Percentiles rank a stretch among this genome's conserved stretches.
Evolutionary conservation across 2,888 invertebrate species (phyloP).

Genomic region (Acanthosoma haemorrhoidale): DNA sequence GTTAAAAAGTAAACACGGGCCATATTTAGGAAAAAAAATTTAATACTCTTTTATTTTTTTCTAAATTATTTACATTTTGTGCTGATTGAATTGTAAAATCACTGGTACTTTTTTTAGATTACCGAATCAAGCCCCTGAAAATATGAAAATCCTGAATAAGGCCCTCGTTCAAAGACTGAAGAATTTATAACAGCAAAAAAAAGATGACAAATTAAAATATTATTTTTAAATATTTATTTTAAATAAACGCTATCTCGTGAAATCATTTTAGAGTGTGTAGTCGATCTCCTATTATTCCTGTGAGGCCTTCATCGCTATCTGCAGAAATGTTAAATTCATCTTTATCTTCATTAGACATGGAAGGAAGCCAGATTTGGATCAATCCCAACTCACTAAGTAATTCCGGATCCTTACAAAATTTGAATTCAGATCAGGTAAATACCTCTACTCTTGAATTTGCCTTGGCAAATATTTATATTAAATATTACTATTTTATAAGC

Average conservation of each 20-base stretch:
- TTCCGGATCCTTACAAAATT: slow-evolving; percentile 39
- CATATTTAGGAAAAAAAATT: background rate
- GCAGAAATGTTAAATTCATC: slow-evolving; percentile 48
- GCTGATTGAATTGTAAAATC: slow-evolving; percentile 13
- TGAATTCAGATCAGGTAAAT: slow-evolving; percentile 7
- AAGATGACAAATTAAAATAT: background rate
- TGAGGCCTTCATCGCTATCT: slow-evolving; percentile 67
- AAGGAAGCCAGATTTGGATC: slow-evolving; percentile 63
- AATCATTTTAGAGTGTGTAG: slow-evolving; percentile 62
- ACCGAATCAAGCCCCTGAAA: slow-evolving; percentile 17
- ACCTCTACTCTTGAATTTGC: too few species aligned
- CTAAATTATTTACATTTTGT: background rate
- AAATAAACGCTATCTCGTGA: background rate
- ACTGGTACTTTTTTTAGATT: slow-evolving; percentile 6
- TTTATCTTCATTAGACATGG: slow-evolving; percentile 44
- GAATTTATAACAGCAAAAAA: background rate
- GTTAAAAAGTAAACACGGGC: background rate
- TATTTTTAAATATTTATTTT: background rate
- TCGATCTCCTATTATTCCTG: slow-evolving; percentile 75
- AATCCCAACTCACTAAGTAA: slow-evolving; percentile 53
- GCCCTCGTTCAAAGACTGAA: slow-evolving; percentile 21
- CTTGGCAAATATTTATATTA: too few species aligned
- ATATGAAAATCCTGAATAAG: slow-evolving; percentile 17
- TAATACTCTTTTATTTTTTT: background rate
- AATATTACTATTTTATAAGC: too few species aligned